These are phyloP conservation scores for Micrastur ruficollis DNA, from an alignment of 2,797 vertebrate species.

Conservation along the genomic window DNA sequence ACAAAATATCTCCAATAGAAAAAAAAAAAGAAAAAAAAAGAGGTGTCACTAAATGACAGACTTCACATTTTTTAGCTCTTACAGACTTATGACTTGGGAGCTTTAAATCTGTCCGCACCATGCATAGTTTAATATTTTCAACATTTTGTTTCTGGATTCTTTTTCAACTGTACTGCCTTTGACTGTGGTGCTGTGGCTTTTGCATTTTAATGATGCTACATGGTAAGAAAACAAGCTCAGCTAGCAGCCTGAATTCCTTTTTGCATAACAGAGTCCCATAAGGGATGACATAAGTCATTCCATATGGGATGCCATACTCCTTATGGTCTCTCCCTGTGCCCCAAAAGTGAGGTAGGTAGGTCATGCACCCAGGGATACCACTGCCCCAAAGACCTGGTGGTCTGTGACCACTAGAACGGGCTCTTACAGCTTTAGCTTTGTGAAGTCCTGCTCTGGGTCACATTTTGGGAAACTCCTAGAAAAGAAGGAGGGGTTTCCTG, in stretches of 20 bases:
- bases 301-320: background rate
- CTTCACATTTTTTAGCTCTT: background rate
- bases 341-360: fast-evolving
- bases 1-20: background rate
- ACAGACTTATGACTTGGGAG: background rate
- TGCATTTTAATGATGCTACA: background rate
- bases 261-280: background rate
- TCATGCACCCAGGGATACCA: background rate
- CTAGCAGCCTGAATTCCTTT: background rate
- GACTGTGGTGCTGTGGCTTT: background rate
- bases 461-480: background rate
- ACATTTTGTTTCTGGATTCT: background rate
- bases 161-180: background rate
- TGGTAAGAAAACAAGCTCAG: background rate
- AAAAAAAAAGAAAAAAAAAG: too few relatives aligned
- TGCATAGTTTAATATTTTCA: background rate
- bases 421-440: background rate
- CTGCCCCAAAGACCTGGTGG: background rate
- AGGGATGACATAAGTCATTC: background rate
- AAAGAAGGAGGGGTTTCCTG: background rate
- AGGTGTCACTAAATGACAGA: background rate
- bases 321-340: background rate
- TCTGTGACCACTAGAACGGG: background rate
- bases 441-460: background rate
- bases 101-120: background rate